A percentile compares a stretch with the other conserved stretches of the same genome.
phyloP scores from a whole-genome alignment of 1,140 invertebrate genomes.

The Brachionus paranguensis region DNA sequence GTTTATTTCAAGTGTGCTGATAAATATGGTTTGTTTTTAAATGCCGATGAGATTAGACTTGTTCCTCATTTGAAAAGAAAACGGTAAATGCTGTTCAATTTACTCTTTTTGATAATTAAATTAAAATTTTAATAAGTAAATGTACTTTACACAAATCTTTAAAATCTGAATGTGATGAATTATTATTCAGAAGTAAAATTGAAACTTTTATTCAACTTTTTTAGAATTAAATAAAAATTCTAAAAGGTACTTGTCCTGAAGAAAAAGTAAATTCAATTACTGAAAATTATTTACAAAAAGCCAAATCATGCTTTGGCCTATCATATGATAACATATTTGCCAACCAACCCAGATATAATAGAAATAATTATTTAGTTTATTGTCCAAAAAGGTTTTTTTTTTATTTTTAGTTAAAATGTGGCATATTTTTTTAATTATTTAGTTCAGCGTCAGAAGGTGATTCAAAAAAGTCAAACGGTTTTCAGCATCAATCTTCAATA shows the following conservation, averaged over 20 bases:
- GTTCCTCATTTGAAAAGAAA: background rate
- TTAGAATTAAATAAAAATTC: background rate
- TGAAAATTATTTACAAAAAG: conserved; percentile 1
- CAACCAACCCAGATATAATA: background rate
- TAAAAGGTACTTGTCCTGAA: background rate
- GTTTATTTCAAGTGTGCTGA: conserved; percentile 18
- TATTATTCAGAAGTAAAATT: conserved; percentile 27
- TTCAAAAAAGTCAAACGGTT: background rate
- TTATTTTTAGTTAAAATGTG: background rate
- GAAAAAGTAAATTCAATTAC: background rate
- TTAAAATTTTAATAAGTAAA: background rate
- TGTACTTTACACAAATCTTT: background rate
- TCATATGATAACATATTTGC: background rate
- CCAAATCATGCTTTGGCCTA: background rate
- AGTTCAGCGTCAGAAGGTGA: background rate
- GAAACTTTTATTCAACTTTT: background rate
- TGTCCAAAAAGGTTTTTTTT: background rate
- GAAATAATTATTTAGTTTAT: background rate
- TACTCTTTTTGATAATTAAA: background rate
- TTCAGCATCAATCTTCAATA: conserved; percentile 7
- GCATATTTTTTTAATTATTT: background rate
- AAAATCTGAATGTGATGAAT: conserved; percentile 31
- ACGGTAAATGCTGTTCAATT: background rate
- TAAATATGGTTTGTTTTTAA: conserved; percentile 28
- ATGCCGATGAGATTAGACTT: background rate